Evolutionary conservation across 2,797 vertebrate species (phyloP).

Genomic region (Semotilus atromaculatus): DNA sequence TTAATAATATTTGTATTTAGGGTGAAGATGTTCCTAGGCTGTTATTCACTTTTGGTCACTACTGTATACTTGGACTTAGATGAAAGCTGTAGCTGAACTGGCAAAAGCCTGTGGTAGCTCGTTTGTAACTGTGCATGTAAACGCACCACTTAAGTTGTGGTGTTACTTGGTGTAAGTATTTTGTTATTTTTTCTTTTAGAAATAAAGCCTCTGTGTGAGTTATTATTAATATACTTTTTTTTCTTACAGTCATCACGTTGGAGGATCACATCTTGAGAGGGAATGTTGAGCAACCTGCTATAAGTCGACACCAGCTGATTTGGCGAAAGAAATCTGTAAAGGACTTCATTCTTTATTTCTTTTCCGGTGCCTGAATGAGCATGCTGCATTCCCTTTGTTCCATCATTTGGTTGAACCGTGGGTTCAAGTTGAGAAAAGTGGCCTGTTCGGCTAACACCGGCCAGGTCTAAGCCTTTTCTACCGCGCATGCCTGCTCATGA

Average conservation of each 20-base stretch:
- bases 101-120: neutral
- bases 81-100: neutral
- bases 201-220: neutral
- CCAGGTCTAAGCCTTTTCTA: slow-evolving; percentile 69
- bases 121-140: neutral
- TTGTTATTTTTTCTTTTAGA: neutral
- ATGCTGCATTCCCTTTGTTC: slow-evolving; percentile 90
- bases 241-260: slow-evolving; percentile 14
- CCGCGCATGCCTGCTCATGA: slow-evolving; percentile 64
- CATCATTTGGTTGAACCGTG: slow-evolving; percentile 88
- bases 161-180: neutral
- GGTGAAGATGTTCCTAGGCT: neutral
- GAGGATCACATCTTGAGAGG: slow-evolving; percentile 42
- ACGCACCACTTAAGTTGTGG: neutral
- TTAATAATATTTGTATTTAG: neutral
- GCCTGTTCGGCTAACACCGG: slow-evolving; percentile 71
- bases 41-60: neutral
- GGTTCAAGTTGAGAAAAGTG: slow-evolving; percentile 89
- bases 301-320: slow-evolving; percentile 55
- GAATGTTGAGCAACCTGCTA: slow-evolving; percentile 36
- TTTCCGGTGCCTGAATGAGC: slow-evolving; percentile 76
- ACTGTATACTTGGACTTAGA: neutral
- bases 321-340: slow-evolving; percentile 25
- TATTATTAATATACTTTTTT: slow-evolving; percentile 17
- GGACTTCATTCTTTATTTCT: slow-evolving; percentile 56